Base-by-base conservation (phyloP, 1,140 invertebrate genomes). In the Drosophila nigrodunni region DNA sequence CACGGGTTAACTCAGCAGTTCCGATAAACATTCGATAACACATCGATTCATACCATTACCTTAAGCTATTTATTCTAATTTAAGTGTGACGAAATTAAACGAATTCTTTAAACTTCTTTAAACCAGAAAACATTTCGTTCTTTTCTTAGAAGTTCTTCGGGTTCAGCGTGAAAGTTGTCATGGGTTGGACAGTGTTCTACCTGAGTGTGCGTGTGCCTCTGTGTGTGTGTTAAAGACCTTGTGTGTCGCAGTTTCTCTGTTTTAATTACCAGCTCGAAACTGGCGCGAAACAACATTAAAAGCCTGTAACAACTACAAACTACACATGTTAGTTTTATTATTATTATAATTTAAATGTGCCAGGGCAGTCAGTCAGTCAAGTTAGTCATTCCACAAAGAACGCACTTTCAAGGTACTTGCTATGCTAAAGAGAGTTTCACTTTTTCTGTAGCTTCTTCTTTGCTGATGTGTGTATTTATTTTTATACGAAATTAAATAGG, bases 41-140 rank as follows among this genome's bases (percentile, higher is more conserved):
- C 54, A 8, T 72, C 49, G 35, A 54, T 65, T 68, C 6, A 30
- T 30, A 30, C 6, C 66, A 44, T 55, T 74, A 73, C 64, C 30
- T 52, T 82, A 86, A 87, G 82, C 77, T 77, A 88, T 88, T 88
- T 88, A 88, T 88, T 89, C 64, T 88, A 89, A 66, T 75, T 80
- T 83, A 59, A 83, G 50, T 34, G 15, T 11, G 18, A 77, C 74
- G 74, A 82, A 82, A 65, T 64, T 60, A 41, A 37, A 49, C 21
- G 5, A 52, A 18, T 46, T 41, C 11, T 15, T 15, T 15, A 15
- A 15, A 46, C 41, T 21, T 21, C 35, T 41, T 21, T 30, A 44
- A 41, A 15, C 13, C 55, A 13, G 11, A 43, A 43, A 13, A 13
- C 25, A 21, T 21, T 30, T 0, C 3, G 25, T 5, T 5, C 6